Percentiles rank a stretch among this genome's conserved stretches.
Conservation (phyloP, 2,888 invertebrate species). For the Diabrotica balteata region DNA sequence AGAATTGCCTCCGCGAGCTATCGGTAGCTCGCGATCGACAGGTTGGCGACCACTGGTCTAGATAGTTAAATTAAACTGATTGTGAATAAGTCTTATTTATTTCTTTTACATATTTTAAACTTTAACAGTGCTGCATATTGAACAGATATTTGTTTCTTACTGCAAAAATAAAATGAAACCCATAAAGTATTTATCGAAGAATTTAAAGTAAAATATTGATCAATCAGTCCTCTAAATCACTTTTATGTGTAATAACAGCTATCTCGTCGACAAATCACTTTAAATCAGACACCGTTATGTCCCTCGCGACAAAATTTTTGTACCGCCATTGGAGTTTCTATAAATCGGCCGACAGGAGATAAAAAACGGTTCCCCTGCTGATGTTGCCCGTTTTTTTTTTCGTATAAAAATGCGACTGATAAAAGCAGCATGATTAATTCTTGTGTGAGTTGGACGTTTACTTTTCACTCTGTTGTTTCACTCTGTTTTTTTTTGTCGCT, state of each 20-base stretch:
- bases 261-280: neutral
- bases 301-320: constrained; percentile 6
- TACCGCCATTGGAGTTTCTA: constrained; percentile 25
- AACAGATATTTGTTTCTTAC: too few relatives aligned
- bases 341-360: constrained; percentile 27
- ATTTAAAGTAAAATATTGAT: neutral
- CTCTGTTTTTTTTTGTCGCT: constrained; percentile 21
- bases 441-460: constrained; percentile 32
- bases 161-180: too few relatives aligned
- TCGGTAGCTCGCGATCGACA: too few relatives aligned
- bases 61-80: too few relatives aligned
- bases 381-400: constrained; percentile 23
- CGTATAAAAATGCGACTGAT: constrained; percentile 30
- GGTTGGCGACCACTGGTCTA: too few relatives aligned
- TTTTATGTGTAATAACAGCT: neutral
- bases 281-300: neutral
- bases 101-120: too few relatives aligned
- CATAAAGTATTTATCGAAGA: neutral
- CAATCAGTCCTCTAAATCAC: neutral
- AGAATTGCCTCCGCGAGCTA: too few relatives aligned
- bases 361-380: constrained; percentile 29
- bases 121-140: too few relatives aligned
- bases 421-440: constrained; percentile 30
- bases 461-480: constrained; percentile 29
- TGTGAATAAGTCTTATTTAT: too few relatives aligned